Evolutionary conservation across 2,888 invertebrate species (phyloP), one percentile per base, ranked within the genome.

Genomic region (Eupithecia insigniata): DNA sequence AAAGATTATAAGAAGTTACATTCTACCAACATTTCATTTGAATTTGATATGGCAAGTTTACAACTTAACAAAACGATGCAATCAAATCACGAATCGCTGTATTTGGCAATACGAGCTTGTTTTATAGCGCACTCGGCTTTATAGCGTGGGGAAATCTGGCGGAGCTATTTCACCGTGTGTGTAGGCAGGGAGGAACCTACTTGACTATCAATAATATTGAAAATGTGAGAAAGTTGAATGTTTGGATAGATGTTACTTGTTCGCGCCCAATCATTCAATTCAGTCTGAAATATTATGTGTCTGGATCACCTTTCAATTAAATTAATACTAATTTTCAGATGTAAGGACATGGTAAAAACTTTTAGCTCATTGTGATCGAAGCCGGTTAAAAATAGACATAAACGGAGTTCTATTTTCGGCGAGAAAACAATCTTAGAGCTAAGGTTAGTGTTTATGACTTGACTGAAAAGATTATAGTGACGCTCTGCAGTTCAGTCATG

Each of bases 61-160:
- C 36, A 64, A 34, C 62, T 7, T 62, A 30, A 64, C 34, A 36
- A 64, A 64, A 36, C 64, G 32, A 34, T 64, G 51, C 32, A 34
- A 66, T 66, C 32, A 66, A 66, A 66, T 43, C 30, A 51, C 32
- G 66, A 39, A 51, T 68, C 16, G 26, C 43, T 60, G 68, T 61
- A 60, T 67, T 61, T 43, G 68, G 68, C 60, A 30, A 68, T 61
- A 61, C 28, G 43, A 36, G 58, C 32, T 61, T 43, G 68, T 60
- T 68, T 68, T 68, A 68, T 43, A 43, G 30, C 36, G 43, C 61
- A 60, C 68, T 68, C 58, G 18, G 28, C 30, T 61, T 68, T 68
- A 68, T 60, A 28, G 43, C 61, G 18, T 1, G 7, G 22, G 43
- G 43, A 32, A 34, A 10, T n/a, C 5, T 22, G 12, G 18, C 12